Percentiles rank a stretch among this genome's conserved stretches.
Evolutionary conservation across 1,140 invertebrate species (phyloP).

Genomic region (Bombus soroeensis): DNA sequence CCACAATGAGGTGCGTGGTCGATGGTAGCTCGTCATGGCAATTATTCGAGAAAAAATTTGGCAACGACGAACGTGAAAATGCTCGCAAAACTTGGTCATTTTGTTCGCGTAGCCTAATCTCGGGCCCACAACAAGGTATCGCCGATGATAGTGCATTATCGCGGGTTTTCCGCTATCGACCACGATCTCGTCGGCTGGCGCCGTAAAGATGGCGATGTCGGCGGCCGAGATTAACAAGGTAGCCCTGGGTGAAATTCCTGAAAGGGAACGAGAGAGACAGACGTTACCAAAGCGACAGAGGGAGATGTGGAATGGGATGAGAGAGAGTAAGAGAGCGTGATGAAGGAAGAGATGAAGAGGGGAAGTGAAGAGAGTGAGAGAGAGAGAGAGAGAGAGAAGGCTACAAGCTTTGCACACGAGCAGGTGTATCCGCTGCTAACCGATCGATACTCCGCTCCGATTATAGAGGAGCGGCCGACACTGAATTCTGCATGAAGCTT

Average conservation of each 20-base stretch:
- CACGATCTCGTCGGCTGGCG: conserved; percentile 45
- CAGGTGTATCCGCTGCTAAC: conserved; percentile 64
- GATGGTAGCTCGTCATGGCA: too few species aligned
- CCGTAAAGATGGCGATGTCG: conserved; percentile 74
- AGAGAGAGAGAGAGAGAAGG: neutral
- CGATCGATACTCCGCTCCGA: conserved; percentile 70
- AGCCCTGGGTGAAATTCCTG: conserved; percentile 60
- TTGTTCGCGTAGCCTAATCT: neutral
- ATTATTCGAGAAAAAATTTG: too few species aligned
- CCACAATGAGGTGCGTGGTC: too few species aligned
- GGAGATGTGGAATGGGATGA: neutral
- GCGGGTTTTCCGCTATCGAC: conserved; percentile 54
- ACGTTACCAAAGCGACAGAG: neutral
- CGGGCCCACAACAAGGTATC: neutral
- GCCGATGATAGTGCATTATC: conserved; percentile 57
- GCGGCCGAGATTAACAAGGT: conserved; percentile 64
- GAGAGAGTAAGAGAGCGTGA: conserved; percentile 14
- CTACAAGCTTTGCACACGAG: conserved; percentile 44
- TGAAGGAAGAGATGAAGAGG: conserved; percentile 8
- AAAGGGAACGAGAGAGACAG: conserved; percentile 31
- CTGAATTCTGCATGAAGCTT: conserved; percentile 74
- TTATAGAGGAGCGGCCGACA: conserved; percentile 72
- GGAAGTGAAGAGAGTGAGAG: neutral
- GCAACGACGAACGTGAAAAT: too few species aligned
- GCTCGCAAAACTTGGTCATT: too few species aligned